A percentile compares a stretch with the other conserved stretches of the same genome.
phyloP scores from a whole-genome alignment of 2,797 vertebrate genomes.

The Pseudocheirus occidentalis region DNA sequence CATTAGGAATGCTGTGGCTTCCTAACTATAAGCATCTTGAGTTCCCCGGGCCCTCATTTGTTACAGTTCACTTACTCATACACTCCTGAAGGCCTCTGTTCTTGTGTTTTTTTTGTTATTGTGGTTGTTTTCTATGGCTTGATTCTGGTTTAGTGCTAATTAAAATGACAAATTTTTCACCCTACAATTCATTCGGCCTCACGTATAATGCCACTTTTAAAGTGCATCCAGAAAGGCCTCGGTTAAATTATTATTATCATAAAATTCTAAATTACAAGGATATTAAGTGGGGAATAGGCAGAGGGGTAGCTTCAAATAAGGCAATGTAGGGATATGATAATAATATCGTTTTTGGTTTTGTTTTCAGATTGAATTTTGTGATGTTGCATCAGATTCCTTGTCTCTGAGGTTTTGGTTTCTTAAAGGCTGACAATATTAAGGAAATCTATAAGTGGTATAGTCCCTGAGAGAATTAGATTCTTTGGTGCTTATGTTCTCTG shows the following conservation, averaged over 20 bases:
- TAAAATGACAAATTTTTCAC: slow-evolving; percentile 45
- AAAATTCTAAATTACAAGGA: not conserved
- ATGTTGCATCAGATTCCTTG: not conserved
- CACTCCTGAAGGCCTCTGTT: slow-evolving; percentile 46
- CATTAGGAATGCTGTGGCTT: slow-evolving; percentile 4
- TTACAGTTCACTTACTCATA: slow-evolving; percentile 38
- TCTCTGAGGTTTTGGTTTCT: not conserved
- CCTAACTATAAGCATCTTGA: slow-evolving; percentile 18
- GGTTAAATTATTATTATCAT: not conserved
- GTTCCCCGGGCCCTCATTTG: slow-evolving; percentile 19
- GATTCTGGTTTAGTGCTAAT: slow-evolving; percentile 64
- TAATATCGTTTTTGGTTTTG: not conserved
- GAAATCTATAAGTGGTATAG: not conserved
- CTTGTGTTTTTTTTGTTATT: not conserved
- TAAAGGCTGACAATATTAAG: not conserved
- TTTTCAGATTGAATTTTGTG: slow-evolving; percentile 2
- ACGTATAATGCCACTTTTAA: not conserved
- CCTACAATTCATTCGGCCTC: slow-evolving; percentile 53
- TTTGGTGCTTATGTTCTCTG: not conserved
- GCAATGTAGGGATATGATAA: not conserved
- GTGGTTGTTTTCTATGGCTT: not conserved
- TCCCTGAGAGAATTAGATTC: not conserved
- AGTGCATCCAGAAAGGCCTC: slow-evolving; percentile 20
- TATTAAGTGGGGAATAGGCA: not conserved
- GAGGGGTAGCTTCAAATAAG: not conserved